phyloP scores from a whole-genome alignment of 1,140 invertebrate species.

The Cydia strobilella region DNA sequence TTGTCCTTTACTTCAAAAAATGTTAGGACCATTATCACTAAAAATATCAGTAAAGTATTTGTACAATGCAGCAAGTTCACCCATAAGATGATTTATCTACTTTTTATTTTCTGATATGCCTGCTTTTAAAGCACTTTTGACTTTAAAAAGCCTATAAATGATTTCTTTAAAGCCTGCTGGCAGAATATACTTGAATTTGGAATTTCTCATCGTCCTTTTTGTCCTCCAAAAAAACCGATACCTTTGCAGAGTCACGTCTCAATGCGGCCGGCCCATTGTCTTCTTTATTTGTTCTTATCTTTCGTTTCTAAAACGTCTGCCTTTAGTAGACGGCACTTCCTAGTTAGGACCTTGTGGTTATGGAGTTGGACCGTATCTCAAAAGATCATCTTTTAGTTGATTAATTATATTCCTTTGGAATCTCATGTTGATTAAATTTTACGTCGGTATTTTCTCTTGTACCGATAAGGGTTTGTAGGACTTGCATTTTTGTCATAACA shows the following conservation, averaged over 20 bases:
- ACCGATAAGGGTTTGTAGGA: neutral
- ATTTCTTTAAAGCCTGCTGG: neutral
- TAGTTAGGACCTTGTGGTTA: neutral
- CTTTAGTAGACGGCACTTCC: neutral
- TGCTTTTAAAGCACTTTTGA: neutral
- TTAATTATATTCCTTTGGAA: constrained; percentile 23
- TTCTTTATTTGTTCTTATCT: constrained; percentile 27
- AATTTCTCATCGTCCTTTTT: constrained; percentile 17
- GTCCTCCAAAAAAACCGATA: neutral
- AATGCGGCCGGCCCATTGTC: constrained; percentile 28
- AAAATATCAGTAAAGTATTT: too few relatives aligned
- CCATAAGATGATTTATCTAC: too few relatives aligned
- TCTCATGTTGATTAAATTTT: constrained; percentile 29
- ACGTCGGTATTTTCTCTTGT: constrained; percentile 23
- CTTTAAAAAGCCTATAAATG: neutral
- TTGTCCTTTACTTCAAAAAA: too few relatives aligned
- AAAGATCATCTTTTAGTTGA: constrained; percentile 20
- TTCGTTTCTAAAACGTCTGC: neutral
- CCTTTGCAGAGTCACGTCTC: constrained; percentile 21
- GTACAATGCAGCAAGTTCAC: too few relatives aligned
- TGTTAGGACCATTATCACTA: too few relatives aligned
- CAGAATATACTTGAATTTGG: constrained; percentile 2
- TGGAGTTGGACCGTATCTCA: neutral
- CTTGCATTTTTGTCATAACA: neutral
- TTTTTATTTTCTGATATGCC: neutral